Conservation (phyloP, 2,888 invertebrate genomes). For the Cephonodes hylas region DNA sequence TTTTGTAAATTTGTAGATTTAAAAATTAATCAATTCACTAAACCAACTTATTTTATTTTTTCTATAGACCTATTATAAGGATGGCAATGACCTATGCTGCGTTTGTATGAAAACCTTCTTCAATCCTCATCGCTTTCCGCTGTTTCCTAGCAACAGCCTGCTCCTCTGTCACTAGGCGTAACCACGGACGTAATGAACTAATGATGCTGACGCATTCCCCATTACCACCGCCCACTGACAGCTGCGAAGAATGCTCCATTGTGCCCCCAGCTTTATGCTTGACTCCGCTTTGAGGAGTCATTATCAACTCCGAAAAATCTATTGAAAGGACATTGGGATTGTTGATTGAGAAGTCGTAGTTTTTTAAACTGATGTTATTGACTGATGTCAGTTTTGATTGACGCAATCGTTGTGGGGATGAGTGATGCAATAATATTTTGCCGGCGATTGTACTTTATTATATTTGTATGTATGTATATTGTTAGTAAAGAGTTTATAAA, state of each 20-base stretch:
- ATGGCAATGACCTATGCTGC: too few relatives aligned
- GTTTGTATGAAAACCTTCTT: too few relatives aligned
- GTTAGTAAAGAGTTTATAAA: too few relatives aligned
- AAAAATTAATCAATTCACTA: too few relatives aligned
- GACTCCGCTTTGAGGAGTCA: not conserved
- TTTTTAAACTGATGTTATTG: too few relatives aligned
- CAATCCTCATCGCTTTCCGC: conserved; percentile 17
- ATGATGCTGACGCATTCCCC: conserved; percentile 69
- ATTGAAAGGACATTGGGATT: not conserved
- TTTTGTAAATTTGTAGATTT: not conserved
- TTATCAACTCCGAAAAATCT: not conserved
- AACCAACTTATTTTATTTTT: too few relatives aligned
- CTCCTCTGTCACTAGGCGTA: conserved; percentile 50
- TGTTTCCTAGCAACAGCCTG: not conserved
- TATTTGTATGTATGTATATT: too few relatives aligned
- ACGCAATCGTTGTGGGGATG: too few relatives aligned
- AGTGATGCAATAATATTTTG: too few relatives aligned
- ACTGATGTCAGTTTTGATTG: too few relatives aligned
- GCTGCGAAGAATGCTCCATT: conserved; percentile 36
- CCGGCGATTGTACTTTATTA: too few relatives aligned
- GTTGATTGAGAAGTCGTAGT: not conserved
- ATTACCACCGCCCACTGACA: conserved; percentile 41
- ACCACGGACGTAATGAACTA: conserved; percentile 65
- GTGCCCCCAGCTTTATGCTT: conserved; percentile 21
- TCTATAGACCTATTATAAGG: too few relatives aligned